A percentile compares a stretch with the other conserved stretches of the same genome.
Evolutionary conservation across 2,113 vertebrate genomes (phyloP).

Genomic region (Ahaetulla prasina): DNA sequence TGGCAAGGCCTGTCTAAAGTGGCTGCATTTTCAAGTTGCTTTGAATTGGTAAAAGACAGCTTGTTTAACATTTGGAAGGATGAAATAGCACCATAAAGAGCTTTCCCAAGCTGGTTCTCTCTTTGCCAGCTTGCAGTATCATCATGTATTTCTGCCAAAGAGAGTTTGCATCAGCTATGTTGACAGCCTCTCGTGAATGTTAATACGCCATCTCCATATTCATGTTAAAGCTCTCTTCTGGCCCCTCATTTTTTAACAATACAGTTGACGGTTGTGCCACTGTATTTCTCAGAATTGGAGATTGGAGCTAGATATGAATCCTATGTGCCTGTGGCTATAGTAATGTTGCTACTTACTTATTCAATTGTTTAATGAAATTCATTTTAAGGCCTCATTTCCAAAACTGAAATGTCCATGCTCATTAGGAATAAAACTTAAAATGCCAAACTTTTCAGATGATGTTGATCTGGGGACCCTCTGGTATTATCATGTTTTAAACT

Average conservation of each 20-base stretch:
- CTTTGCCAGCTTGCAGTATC: conserved; percentile 67
- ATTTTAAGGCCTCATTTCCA: conserved; percentile 6
- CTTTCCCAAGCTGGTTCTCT: conserved; percentile 62
- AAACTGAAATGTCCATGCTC: conserved; percentile 11
- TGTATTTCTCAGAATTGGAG: conserved; percentile 19
- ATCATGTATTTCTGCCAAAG: conserved; percentile 68
- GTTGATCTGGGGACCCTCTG: background rate
- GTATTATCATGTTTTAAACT: background rate
- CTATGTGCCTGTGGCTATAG: background rate
- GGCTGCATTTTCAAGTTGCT: conserved; percentile 36
- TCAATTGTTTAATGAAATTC: conserved; percentile 30
- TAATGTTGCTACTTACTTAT: conserved; percentile 10
- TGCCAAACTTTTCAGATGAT: background rate
- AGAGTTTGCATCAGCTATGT: conserved; percentile 66
- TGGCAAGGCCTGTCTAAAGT: conserved; percentile 8
- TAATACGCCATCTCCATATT: conserved; percentile 68
- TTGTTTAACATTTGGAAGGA: conserved; percentile 62
- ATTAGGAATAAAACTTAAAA: conserved; percentile 24
- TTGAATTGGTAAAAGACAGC: conserved; percentile 63
- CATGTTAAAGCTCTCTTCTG: conserved; percentile 55
- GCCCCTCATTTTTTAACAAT: conserved; percentile 12
- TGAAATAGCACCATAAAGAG: conserved; percentile 61
- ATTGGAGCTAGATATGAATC: background rate
- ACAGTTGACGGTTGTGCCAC: conserved; percentile 39
- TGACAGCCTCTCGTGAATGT: conserved; percentile 75